phyloP scores from a whole-genome alignment of 2,797 vertebrate species.

The Potorous gilbertii region DNA sequence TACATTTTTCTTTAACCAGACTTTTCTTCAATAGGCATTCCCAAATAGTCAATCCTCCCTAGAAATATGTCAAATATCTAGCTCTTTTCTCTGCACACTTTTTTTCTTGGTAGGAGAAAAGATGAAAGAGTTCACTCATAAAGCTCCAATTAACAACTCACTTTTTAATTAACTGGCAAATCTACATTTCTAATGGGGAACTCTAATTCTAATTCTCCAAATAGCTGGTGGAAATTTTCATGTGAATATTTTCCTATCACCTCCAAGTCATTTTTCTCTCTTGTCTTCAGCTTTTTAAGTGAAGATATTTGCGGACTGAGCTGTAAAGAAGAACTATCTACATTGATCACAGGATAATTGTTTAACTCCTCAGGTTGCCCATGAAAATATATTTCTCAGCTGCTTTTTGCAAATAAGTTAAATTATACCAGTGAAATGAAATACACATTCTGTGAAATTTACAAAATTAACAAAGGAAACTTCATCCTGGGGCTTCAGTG shows the following conservation, averaged over 20 bases:
- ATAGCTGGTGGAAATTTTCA: not conserved
- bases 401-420: constrained; percentile 17
- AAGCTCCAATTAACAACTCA: not conserved
- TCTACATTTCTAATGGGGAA: not conserved
- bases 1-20: no score
- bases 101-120: not conserved
- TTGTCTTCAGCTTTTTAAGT: not conserved
- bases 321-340: not conserved
- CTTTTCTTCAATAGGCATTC: not conserved
- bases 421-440: not conserved
- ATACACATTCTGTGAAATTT: constrained; percentile 8
- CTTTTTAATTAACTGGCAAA: not conserved
- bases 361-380: not conserved
- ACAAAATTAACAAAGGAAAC: constrained; percentile 5
- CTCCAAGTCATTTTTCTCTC: not conserved
- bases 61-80: no score
- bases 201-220: not conserved
- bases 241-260: not conserved
- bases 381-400: not conserved
- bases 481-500: not conserved
- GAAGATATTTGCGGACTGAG: not conserved
- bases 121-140: not conserved
- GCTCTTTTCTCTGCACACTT: not conserved
- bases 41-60: not conserved
- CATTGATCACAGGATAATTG: not conserved